Conservation (phyloP, 2,113 vertebrate genomes). For the Lucifuga dentata region DNA sequence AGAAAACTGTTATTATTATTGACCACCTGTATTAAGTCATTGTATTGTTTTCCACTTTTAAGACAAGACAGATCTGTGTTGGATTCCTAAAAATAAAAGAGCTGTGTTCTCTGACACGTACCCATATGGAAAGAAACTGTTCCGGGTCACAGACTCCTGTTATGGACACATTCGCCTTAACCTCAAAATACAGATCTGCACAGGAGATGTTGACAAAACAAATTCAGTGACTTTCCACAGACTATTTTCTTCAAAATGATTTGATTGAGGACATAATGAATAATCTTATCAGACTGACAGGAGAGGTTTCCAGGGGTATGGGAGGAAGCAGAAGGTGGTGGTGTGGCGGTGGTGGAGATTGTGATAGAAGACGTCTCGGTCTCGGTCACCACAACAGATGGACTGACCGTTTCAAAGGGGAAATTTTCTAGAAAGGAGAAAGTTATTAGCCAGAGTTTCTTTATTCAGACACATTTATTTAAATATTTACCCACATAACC, state of each 20-base stretch:
- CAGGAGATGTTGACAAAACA: constrained; percentile 7
- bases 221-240: background rate
- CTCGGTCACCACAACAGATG: background rate
- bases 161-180: constrained; percentile 72
- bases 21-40: no score
- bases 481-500: no score
- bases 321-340: background rate
- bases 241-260: background rate
- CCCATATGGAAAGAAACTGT: constrained; percentile 70
- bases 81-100: background rate
- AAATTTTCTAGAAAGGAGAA: constrained; percentile 41
- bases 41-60: background rate
- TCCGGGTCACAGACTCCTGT: constrained; percentile 51
- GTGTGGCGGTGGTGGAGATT: background rate
- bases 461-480: no score
- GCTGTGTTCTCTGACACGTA: constrained; percentile 42
- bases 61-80: background rate
- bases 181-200: constrained; percentile 76
- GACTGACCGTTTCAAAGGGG: constrained; percentile 6
- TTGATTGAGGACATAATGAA: background rate
- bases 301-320: constrained; percentile 29
- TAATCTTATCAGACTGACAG: constrained; percentile 22
- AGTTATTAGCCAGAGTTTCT: background rate
- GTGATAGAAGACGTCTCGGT: background rate
- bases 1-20: no score